Base-by-base conservation (phyloP, 2,888 invertebrate genomes). In the Priocnemis perturbator region DNA sequence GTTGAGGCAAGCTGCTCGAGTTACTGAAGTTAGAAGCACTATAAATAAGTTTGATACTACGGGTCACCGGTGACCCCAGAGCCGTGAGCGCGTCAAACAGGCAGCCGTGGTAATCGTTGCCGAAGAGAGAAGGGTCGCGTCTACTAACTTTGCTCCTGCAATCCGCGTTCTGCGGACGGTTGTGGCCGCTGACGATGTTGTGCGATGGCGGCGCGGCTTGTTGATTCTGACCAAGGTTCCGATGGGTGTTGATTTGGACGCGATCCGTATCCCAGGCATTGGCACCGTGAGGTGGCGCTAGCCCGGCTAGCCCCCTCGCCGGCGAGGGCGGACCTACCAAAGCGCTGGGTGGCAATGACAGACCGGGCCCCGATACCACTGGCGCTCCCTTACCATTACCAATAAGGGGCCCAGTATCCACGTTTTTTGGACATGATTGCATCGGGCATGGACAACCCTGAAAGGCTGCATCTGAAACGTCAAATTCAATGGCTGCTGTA, bases 371-470 rank as follows among this genome's bases (percentile, higher is more conserved):
- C 83, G 88, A 86, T 83, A 85, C 87, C 81, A 89, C 89, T 89
- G 89, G 89, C 88, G 88, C 89, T 90, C 91, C 91, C 93, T 95
- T 96, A 94, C 94, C 94, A 94, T 95, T 95, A 95, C 96, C 96
- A 96, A 95, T 96, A 96, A 95, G 96, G 95, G 96, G 96, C 94
- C 96, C 96, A 96, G 96, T 96, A 96, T 93, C 95, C 94, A 95
- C 96, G 96, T 97, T 97, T 97, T 96, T 96, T 96, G 96, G 95
- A 96, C 96, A 96, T 93, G 96, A 94, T 92, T 95, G 95, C 92
- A 96, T 93, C 91, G 96, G 95, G 92, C 96, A 96, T 86, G 96
- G 95, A 91, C 96, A 96, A 90, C 92, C 92, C 86, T 92, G 92
- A 89, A 93, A 91, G 89, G 93, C 91, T 87, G 89, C 89, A 89